Evolutionary conservation across 64 coral and sea anemone species (phyloP).

Genomic region (Hydrozoanthus tunicans): DNA sequence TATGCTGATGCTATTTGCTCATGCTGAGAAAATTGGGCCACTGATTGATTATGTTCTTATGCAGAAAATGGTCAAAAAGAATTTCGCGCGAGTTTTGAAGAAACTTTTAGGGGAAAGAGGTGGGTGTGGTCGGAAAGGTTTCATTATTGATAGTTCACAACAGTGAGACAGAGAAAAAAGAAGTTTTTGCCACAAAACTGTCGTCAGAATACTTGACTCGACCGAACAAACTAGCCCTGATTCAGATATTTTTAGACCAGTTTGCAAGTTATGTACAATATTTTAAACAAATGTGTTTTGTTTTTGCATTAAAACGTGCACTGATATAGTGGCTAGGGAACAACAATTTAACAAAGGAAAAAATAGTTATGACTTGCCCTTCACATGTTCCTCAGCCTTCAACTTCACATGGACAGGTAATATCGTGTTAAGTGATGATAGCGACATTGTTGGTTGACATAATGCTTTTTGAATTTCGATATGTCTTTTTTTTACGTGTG

Average conservation of each 20-base stretch:
- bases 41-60: neutral
- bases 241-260: neutral
- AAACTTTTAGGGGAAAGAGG: neutral
- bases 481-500: no score
- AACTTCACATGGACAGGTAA: no score
- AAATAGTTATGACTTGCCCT: neutral
- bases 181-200: no score
- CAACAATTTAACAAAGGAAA: neutral
- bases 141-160: no score
- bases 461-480: no score
- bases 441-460: neutral
- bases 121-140: neutral
- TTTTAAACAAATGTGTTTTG: neutral
- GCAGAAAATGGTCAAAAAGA: neutral
- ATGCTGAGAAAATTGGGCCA: neutral
- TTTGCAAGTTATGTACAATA: neutral
- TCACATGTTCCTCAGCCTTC: neutral
- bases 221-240: neutral
- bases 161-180: no score
- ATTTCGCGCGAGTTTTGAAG: neutral
- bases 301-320: neutral
- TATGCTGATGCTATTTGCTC: neutral
- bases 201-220: no score
- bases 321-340: no score
- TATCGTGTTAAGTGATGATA: neutral